Conservation (phyloP, 2,797 vertebrate genomes). For the Chelidonichthys spinosus region DNA sequence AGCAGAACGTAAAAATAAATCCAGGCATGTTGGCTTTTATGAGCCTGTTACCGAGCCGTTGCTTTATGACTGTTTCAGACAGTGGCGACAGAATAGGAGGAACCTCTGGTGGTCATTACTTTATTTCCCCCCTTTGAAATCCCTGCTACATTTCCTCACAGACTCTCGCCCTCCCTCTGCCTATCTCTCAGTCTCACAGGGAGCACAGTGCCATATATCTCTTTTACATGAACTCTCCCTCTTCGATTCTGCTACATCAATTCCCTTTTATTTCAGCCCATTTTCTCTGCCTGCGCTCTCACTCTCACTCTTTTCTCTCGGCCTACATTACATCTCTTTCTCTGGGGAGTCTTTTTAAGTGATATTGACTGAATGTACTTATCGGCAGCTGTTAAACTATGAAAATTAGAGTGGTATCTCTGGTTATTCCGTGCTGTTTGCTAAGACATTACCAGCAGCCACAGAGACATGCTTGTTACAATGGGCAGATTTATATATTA, state of each 20-base stretch:
- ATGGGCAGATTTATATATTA: conserved; percentile 21
- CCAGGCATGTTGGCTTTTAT: conserved; percentile 42
- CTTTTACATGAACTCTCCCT: conserved; percentile 64
- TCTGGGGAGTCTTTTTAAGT: conserved; percentile 69
- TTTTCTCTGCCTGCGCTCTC: conserved; percentile 56
- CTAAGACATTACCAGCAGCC: conserved; percentile 1
- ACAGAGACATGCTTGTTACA: conserved; percentile 13
- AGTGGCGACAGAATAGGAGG: conserved; percentile 44
- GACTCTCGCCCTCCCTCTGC: conserved; percentile 21
- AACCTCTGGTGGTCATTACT: conserved; percentile 56
- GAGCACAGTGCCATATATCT: conserved; percentile 49
- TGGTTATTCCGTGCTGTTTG: conserved; percentile 29
- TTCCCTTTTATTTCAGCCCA: conserved; percentile 72
- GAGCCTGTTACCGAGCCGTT: conserved; percentile 33
- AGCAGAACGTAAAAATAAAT: conserved; percentile 43
- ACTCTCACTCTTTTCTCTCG: conserved; percentile 41
- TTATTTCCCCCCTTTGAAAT: conserved; percentile 31
- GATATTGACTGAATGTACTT: conserved; percentile 70
- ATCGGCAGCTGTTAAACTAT: conserved; percentile 54
- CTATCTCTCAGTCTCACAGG: conserved; percentile 31
- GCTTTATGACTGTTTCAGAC: conserved; percentile 54
- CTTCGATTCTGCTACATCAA: conserved; percentile 69
- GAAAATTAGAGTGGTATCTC: conserved; percentile 41
- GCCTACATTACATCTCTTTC: conserved; percentile 64
- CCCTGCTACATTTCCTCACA: conserved; percentile 53